These are phyloP conservation scores for Peromyscus leucopus DNA, from an alignment of 2,113 vertebrate species.

Conservation along the genomic window DNA sequence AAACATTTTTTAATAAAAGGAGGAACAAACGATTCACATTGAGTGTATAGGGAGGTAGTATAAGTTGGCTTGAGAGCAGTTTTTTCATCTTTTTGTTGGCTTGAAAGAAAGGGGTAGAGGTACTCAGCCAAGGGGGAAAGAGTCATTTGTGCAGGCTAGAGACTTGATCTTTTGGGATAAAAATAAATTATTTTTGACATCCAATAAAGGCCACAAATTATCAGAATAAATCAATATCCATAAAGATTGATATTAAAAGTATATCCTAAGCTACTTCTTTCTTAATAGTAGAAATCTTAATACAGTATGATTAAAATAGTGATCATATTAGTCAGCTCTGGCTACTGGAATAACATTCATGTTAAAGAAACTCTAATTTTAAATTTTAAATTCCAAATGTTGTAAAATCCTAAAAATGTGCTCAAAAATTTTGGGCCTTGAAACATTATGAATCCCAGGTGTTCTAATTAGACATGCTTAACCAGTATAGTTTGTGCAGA, in stretches of 20 bases:
- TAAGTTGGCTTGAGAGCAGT: not conserved
- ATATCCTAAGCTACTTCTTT: not conserved
- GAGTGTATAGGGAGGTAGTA: not conserved
- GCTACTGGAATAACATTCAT: not conserved
- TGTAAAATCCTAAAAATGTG: not conserved
- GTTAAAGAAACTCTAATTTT: not conserved
- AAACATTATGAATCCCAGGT: not conserved
- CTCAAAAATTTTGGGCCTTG: not conserved
- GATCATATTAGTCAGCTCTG: not conserved
- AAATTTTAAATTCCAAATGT: not conserved
- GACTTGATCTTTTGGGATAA: not conserved
- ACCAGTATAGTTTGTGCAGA: not conserved
- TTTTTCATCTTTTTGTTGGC: not conserved
- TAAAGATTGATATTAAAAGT: not conserved
- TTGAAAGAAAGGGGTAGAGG: not conserved
- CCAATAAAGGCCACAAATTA: not conserved
- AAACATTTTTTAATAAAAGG: not conserved
- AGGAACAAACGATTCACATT: not conserved
- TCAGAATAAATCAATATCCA: not conserved
- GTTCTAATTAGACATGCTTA: not conserved
- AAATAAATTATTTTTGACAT: not conserved
- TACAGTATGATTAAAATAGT: not conserved
- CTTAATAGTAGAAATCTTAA: not conserved
- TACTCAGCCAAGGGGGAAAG: not conserved
- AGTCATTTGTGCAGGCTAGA: not conserved